Percentiles rank a stretch among this genome's conserved stretches.
Conservation (phyloP, 2,113 vertebrate genomes). For the Chlamydotis undulata region DNA sequence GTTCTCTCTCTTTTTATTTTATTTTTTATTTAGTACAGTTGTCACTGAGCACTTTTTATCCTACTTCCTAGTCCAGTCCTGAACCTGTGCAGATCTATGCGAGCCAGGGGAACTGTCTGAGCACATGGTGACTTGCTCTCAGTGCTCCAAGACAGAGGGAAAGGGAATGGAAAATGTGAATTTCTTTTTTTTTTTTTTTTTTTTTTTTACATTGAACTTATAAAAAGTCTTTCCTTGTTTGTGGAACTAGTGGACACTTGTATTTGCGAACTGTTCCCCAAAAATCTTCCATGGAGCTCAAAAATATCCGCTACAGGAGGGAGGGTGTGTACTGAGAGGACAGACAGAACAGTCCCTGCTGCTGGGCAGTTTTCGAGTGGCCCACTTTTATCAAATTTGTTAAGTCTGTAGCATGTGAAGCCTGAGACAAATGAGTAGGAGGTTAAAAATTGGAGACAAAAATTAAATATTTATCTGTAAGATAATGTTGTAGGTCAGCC, state of each 20-base stretch:
- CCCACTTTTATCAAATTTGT: not conserved
- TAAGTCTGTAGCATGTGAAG: not conserved
- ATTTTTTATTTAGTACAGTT: not conserved
- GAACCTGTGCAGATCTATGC: accelerated
- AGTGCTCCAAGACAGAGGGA: not conserved
- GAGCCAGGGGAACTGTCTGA: too few species aligned
- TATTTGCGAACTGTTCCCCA: not conserved
- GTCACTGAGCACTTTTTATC: not conserved
- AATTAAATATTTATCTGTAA: not conserved
- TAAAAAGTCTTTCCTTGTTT: not conserved
- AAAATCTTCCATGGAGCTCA: not conserved
- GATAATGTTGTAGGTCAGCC: too few species aligned
- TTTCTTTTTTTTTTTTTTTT: too few species aligned
- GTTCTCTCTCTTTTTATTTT: not conserved
- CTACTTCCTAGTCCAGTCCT: not conserved
- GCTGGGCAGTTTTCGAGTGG: not conserved
- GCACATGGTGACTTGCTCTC: accelerated
- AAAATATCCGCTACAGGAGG: not conserved
- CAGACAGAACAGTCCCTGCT: not conserved
- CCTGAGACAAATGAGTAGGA: not conserved
- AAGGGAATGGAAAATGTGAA: not conserved
- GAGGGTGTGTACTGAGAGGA: not conserved
- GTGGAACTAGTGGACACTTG: not conserved
- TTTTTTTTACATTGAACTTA: not conserved
- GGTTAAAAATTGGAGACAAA: not conserved